Evolutionary conservation across 64 coral and sea anemone species (phyloP), one percentile per base, ranked within the genome.

Genomic region (Montipora sp.): DNA sequence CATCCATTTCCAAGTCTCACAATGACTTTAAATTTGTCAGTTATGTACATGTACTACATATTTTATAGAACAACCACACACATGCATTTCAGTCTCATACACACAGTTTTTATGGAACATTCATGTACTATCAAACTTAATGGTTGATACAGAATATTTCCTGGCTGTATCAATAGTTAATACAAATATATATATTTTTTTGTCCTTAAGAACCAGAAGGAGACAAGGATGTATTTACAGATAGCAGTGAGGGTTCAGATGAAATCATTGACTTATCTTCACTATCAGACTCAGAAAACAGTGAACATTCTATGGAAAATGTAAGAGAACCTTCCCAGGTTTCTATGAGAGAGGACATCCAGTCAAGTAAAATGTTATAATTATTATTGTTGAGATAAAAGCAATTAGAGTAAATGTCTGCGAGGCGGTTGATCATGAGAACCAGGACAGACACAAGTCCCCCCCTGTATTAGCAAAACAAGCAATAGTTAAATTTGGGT

Each of bases 251-350:
- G 73, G 91, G 83, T 22, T 84, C 84, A 81, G 91, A 93, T 80
- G 91, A 93, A 88, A 87, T 93, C 83, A 93, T 93, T 36, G 22
- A 93, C 81, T 61, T 93, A 13, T 93, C 91, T 59, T 93, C 91
- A 2, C 69, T 57, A 59, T 90, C 88, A 66, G 87, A 78, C 14
- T 77, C 71, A 77, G 87, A 78, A 60, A 12, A 48, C 51, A 49
- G 61, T 36, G 58, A 59, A 22, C n/a, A 65, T 20, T 15, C 4
- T 58, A 2, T 45, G 1, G 13, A 53, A 61, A 19, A 13, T 4
- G 45, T 3, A 16, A 15, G 7, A 49, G 82, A 85, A 20, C 36
- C 65, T n/a, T 47, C 81, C 3, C 61, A 49, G 8, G 36, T 63
- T 57, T 15, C 44, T 0, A 50, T 6, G 16, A 84, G 48, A 69